Evolutionary conservation across 2,797 vertebrate species (phyloP).

Genomic region (Helicolenus hilgendorfi): DNA sequence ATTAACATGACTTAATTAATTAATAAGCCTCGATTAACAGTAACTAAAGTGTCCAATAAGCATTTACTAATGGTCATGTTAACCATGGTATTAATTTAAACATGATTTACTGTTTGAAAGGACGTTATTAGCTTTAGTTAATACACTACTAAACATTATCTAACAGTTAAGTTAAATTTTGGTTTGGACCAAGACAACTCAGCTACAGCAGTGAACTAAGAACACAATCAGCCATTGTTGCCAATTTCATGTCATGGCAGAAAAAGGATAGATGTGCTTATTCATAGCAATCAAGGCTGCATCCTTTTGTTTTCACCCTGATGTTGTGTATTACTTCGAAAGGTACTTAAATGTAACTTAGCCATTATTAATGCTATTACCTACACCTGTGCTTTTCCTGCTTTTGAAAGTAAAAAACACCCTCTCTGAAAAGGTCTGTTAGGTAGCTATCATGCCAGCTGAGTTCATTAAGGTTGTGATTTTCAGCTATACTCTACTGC

Average conservation of each 20-base stretch:
- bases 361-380: background rate
- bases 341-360: background rate
- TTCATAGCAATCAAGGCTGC: background rate
- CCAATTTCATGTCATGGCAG: background rate
- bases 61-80: too few species aligned
- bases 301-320: background rate
- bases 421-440: background rate
- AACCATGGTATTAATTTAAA: too few species aligned
- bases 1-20: too few species aligned
- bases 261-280: background rate
- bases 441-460: background rate
- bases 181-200: background rate
- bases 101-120: too few species aligned
- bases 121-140: too few species aligned
- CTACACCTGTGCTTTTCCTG: background rate
- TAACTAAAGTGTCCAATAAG: too few species aligned
- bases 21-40: too few species aligned
- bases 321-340: background rate
- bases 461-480: background rate
- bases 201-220: background rate
- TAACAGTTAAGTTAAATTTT: too few species aligned
- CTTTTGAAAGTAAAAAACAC: background rate
- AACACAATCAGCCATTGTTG: background rate
- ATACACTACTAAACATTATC: too few species aligned
- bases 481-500: background rate